Conservation (phyloP, 2,888 invertebrate species). For the Barypeithes pellucidus region DNA sequence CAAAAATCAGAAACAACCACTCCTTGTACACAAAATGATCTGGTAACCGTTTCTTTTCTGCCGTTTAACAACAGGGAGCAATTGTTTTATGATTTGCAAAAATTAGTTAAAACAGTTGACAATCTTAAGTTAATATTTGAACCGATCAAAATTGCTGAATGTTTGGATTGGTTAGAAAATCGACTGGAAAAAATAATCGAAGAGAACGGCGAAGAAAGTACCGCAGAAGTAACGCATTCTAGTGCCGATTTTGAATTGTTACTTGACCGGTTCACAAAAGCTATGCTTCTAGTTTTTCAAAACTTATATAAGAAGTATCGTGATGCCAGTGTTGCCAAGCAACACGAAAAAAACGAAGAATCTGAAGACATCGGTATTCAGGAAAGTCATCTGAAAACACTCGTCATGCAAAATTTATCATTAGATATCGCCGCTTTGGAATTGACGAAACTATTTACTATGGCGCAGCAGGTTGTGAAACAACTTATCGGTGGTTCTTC, state of each 20-base stretch:
- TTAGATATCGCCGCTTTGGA: constrained; percentile 77
- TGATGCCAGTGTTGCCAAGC: constrained; percentile 14
- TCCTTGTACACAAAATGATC: constrained; percentile 59
- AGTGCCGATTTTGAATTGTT: constrained; percentile 48
- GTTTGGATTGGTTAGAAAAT: constrained; percentile 58
- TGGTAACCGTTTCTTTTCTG: constrained; percentile 60
- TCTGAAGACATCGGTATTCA: constrained; percentile 72
- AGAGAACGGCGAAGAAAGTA: constrained; percentile 16
- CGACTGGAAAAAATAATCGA: constrained; percentile 38
- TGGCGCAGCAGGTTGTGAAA: constrained; percentile 64
- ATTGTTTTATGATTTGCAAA: constrained; percentile 58
- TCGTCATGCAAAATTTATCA: constrained; percentile 77
- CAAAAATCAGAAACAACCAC: constrained; percentile 58
- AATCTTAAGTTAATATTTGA: constrained; percentile 59
- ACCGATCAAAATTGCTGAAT: constrained; percentile 57
- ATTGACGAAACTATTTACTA: constrained; percentile 68
- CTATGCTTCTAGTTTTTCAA: constrained; percentile 58
- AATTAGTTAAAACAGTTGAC: constrained; percentile 57
- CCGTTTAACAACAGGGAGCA: constrained; percentile 56
- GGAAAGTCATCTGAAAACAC: constrained; percentile 79
- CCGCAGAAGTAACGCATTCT: neutral
- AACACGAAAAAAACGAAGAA: constrained; percentile 58
- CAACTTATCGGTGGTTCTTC: constrained; percentile 71
- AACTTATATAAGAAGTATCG: constrained; percentile 61
- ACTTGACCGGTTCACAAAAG: constrained; percentile 55